Conservation (phyloP, 2,113 vertebrate genomes). For the Telmatochromis sp. region DNA sequence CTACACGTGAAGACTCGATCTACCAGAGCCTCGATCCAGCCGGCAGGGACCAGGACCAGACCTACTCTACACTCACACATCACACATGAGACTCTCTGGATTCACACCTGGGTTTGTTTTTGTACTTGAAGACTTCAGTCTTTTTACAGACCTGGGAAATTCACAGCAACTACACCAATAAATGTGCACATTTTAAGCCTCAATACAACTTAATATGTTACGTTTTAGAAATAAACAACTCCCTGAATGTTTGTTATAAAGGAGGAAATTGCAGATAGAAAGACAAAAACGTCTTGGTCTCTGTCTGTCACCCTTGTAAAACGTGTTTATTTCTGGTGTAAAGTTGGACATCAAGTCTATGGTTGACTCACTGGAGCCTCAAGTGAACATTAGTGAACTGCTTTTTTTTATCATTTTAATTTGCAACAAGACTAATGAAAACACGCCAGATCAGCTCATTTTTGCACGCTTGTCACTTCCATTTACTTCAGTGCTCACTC, state of each 20-base stretch:
- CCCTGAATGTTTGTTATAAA: not conserved
- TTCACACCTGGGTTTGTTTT: not conserved
- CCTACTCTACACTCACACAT: not conserved
- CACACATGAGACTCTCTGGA: not conserved
- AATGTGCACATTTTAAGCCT: not conserved
- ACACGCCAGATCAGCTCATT: not conserved
- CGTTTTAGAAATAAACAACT: fast-evolving
- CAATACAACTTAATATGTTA: not conserved
- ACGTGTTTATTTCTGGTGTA: not conserved
- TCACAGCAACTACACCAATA: not conserved
- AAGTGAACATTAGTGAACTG: not conserved
- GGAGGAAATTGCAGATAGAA: not conserved
- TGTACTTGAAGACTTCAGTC: not conserved
- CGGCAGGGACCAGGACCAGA: not conserved
- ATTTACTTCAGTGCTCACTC: not conserved
- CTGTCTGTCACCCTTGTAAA: not conserved
- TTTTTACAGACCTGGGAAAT: not conserved
- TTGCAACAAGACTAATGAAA: not conserved
- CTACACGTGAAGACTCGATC: not conserved
- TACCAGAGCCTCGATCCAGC: not conserved
- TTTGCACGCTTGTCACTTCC: not conserved
- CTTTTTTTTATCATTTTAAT: fast-evolving
- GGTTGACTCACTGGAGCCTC: not conserved
- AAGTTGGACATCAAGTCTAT: not conserved
- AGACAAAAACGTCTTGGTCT: not conserved